Evolutionary conservation across 2,888 invertebrate species (phyloP), one percentile per base, ranked within the genome.

Genomic region (Hesperia comma): DNA sequence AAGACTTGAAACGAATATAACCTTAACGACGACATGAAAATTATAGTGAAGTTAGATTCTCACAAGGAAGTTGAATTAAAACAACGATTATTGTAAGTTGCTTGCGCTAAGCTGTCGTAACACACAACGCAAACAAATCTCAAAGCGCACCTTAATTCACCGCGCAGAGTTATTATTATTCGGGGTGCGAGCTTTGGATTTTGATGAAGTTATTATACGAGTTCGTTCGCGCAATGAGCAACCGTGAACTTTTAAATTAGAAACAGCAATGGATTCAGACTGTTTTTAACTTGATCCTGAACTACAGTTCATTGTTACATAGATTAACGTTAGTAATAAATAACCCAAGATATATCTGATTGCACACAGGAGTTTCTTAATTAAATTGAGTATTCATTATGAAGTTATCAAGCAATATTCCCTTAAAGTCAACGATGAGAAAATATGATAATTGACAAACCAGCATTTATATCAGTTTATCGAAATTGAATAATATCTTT

Each of bases 181-280:
- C 61, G 15, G 37, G 15, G 40, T n/a, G 26, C 53, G 61, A 53
- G 40, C 40, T 61, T n/a, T 21, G 26, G 61, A 61, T 61, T 61
- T 51, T 51, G 61, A 53, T 53, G 61, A 53, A 53, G 51, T 53
- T 61, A 40, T 61, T 53, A 53, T 37, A 37, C 46, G 33, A 49
- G 49, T 32, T 61, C 51, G 19, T 51, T 51, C 61, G 49, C 49
- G 17, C 17, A 51, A 61, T 61, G 37, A 43, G 41, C 10, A 56
- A 37, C 37, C 32, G 19, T 37, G 33, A 63, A 63, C 55, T 63
- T 63, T 63, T 37, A 63, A 63, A 51, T 63, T 63, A 37, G 57
- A 63, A 63, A 64, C 51, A 21, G 14, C 40, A 6, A 33, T 37
- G 40, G 66, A 32, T 43, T 17, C 54, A 41, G 12, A 32, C 57